A percentile compares a stretch with the other conserved stretches of the same genome.
These are phyloP conservation scores for Calcarius lapponicus DNA, from an alignment of 2,797 vertebrate genomes.

Conservation along the genomic window DNA sequence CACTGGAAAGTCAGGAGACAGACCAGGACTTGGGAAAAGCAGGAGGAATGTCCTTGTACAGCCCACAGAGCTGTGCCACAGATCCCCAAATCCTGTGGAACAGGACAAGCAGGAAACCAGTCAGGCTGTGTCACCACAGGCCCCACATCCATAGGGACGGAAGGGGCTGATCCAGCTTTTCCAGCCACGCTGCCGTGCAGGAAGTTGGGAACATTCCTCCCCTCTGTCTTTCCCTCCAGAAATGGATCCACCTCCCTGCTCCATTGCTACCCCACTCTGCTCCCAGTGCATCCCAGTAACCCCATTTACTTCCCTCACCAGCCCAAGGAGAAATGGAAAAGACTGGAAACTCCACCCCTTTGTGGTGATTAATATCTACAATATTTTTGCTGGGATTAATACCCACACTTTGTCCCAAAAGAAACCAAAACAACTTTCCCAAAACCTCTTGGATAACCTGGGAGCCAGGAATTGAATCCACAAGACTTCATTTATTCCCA, in stretches of 20 bases:
- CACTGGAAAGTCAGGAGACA: accelerated
- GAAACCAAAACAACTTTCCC: not conserved
- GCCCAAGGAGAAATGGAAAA: not conserved
- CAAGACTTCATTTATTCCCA: not conserved
- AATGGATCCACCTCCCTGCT: not conserved
- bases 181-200: accelerated
- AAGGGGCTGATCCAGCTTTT: not conserved
- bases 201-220: not conserved
- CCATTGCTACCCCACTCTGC: not conserved
- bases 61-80: not conserved
- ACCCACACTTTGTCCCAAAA: not conserved
- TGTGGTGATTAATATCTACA: not conserved
- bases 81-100: not conserved
- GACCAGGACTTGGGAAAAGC: not conserved
- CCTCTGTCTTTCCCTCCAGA: not conserved
- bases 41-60: accelerated
- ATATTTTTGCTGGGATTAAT: not conserved
- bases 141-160: accelerated
- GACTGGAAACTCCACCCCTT: not conserved
- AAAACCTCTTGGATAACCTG: not conserved
- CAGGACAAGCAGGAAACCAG: not conserved
- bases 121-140: not conserved
- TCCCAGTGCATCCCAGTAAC: not conserved
- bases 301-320: not conserved
- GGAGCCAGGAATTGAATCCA: not conserved